Percentiles rank a stretch among this genome's conserved stretches.
Conservation (phyloP, 2,888 invertebrate species). For the Phragmatobia fuliginosa region DNA sequence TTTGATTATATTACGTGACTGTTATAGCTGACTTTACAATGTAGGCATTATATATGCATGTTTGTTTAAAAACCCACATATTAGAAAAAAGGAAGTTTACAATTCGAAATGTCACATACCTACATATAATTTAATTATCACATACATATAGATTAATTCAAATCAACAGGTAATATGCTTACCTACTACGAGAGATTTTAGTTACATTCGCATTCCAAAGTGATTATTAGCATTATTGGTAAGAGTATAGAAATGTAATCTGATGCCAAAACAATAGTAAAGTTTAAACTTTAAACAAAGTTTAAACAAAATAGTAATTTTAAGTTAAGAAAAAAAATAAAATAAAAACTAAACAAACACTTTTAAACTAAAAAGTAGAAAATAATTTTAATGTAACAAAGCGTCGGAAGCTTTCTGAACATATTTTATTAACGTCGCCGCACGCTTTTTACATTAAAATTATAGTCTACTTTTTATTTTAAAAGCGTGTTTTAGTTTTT, state of each 20-base stretch:
- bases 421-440: no score
- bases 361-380: no score
- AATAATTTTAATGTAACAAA: no score
- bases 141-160: slow-evolving; percentile 37
- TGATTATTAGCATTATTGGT: slow-evolving; percentile 36
- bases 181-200: slow-evolving; percentile 34
- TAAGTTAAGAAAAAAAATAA: no score
- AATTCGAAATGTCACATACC: slow-evolving; percentile 1
- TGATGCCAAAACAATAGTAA: slow-evolving; percentile 14
- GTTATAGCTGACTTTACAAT: neutral
- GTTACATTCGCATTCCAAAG: slow-evolving; percentile 39
- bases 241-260: slow-evolving; percentile 30
- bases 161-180: slow-evolving; percentile 38
- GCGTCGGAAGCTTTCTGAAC: no score
- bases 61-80: slow-evolving; percentile 3
- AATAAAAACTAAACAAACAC: no score
- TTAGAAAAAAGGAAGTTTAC: slow-evolving; percentile 27
- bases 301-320: no score
- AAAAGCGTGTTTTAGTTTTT: no score
- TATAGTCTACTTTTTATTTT: no score
- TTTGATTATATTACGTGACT: neutral
- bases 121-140: slow-evolving; percentile 32
- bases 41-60: neutral
- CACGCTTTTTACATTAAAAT: no score
- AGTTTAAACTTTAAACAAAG: no score